phyloP scores from a whole-genome alignment of 2,797 vertebrate genomes.

The Pampus argenteus region DNA sequence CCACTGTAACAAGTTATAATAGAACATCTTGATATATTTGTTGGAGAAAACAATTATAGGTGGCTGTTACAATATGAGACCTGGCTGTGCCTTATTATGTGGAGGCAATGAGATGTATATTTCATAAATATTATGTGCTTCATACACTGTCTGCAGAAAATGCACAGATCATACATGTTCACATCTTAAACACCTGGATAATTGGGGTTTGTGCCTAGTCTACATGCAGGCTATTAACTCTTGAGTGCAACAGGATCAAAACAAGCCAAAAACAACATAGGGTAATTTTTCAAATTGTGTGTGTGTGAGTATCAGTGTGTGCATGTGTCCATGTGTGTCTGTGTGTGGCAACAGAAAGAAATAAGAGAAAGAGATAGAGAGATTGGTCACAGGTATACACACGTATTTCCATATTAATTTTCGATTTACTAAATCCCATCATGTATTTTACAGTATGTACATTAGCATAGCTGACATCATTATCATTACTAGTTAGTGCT shows the following conservation, averaged over 20 bases:
- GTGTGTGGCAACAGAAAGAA: slow-evolving; percentile 40
- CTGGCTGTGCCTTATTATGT: slow-evolving; percentile 50
- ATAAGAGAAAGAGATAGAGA: slow-evolving; percentile 38
- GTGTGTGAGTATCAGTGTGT: slow-evolving; percentile 21
- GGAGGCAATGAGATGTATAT: slow-evolving; percentile 56
- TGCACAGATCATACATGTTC: slow-evolving; percentile 67
- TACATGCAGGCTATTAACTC: slow-evolving; percentile 78
- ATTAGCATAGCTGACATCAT: slow-evolving; percentile 76
- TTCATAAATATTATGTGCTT: slow-evolving; percentile 77
- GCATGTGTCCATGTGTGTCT: slow-evolving; percentile 33
- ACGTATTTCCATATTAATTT: slow-evolving; percentile 51
- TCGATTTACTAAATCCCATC: slow-evolving; percentile 60
- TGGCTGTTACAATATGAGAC: slow-evolving; percentile 55
- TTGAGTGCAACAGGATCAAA: slow-evolving; percentile 72
- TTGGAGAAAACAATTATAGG: slow-evolving; percentile 58
- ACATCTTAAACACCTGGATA: slow-evolving; percentile 72
- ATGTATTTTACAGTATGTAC: slow-evolving; percentile 79
- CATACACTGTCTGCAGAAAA: slow-evolving; percentile 65
- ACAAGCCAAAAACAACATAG: slow-evolving; percentile 70
- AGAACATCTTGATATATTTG: slow-evolving; percentile 52
- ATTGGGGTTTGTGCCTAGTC: slow-evolving; percentile 66
- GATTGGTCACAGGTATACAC: slow-evolving; percentile 46
- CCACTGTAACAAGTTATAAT: slow-evolving; percentile 67
- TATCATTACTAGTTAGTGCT: slow-evolving; percentile 62
- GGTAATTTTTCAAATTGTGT: slow-evolving; percentile 51